Evolutionary conservation across 2,113 vertebrate species (phyloP).

Genomic region (Catharus bicknelli): DNA sequence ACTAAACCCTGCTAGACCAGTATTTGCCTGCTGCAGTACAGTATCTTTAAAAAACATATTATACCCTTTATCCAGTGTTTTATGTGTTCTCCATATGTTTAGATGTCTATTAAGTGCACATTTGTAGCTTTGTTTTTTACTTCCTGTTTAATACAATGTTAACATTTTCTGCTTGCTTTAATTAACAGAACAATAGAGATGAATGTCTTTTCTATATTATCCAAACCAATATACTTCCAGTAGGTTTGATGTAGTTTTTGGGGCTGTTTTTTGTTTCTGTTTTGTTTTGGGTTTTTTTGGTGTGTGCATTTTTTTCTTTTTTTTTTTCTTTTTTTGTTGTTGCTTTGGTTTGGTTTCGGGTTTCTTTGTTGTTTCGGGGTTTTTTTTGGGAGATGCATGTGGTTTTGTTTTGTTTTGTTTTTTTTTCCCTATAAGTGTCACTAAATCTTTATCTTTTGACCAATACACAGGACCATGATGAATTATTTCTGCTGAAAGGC

Average conservation of each 20-base stretch:
- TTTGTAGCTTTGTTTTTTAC: not conserved
- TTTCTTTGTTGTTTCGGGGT: too few species aligned
- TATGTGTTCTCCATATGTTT: not conserved
- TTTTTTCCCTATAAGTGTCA: not conserved
- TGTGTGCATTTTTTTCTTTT: not conserved
- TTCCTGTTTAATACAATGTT: not conserved
- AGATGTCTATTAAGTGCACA: not conserved
- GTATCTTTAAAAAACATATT: not conserved
- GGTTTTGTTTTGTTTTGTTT: not conserved
- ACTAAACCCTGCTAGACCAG: not conserved
- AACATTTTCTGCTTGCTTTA: not conserved
- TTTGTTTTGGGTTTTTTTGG: not conserved
- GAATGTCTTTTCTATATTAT: not conserved
- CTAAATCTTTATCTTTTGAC: not conserved
- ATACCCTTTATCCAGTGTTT: not conserved
- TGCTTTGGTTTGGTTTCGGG: not conserved
- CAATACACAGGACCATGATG: not conserved
- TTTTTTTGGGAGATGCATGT: fast-evolving
- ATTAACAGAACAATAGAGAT: not conserved
- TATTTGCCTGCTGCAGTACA: not conserved
- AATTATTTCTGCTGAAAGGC: not conserved
- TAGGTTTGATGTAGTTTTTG: not conserved
- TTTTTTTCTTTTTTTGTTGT: not conserved
- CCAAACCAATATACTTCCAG: not conserved
- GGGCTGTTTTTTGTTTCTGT: not conserved